Percentiles rank a stretch among this genome's conserved stretches.
phyloP scores from a whole-genome alignment of 2,797 vertebrate species.

The Acrossocheilus wenchowensis region DNA sequence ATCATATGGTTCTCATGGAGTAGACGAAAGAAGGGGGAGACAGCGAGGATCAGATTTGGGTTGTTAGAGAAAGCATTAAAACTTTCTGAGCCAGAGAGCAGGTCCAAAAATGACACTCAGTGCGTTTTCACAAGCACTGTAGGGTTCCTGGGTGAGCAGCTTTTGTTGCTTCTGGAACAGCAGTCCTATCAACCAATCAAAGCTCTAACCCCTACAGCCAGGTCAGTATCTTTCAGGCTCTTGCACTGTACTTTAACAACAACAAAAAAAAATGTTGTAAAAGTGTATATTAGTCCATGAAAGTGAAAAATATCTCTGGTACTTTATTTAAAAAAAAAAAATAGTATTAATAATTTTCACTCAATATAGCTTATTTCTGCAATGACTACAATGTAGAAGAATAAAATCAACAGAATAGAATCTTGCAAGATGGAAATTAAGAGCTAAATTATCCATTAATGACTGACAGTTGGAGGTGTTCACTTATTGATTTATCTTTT shows the following conservation, averaged over 20 bases:
- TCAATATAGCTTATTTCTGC: no score
- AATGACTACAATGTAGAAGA: neutral
- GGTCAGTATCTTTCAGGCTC: neutral
- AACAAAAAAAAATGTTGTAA: neutral
- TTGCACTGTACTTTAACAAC: neutral
- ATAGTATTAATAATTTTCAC: no score
- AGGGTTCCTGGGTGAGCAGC: neutral
- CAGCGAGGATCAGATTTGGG: slow-evolving; percentile 16
- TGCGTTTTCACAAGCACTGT: neutral
- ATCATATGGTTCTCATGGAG: slow-evolving; percentile 26
- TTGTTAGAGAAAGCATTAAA: slow-evolving; percentile 28
- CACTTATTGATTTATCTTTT: neutral
- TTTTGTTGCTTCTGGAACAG: neutral
- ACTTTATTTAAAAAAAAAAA: neutral
- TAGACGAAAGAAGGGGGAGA: slow-evolving; percentile 53
- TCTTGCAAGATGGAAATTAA: neutral
- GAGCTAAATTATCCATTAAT: no score
- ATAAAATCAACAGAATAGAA: neutral
- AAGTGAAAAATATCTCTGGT: neutral
- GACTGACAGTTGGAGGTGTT: neutral
- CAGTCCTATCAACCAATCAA: neutral
- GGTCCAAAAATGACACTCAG: neutral
- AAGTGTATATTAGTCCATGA: neutral
- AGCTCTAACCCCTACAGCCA: neutral
- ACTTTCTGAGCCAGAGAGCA: slow-evolving; percentile 21